These are phyloP conservation scores for Egretta garzetta DNA, from an alignment of 2,113 vertebrate species.

Conservation along the genomic window DNA sequence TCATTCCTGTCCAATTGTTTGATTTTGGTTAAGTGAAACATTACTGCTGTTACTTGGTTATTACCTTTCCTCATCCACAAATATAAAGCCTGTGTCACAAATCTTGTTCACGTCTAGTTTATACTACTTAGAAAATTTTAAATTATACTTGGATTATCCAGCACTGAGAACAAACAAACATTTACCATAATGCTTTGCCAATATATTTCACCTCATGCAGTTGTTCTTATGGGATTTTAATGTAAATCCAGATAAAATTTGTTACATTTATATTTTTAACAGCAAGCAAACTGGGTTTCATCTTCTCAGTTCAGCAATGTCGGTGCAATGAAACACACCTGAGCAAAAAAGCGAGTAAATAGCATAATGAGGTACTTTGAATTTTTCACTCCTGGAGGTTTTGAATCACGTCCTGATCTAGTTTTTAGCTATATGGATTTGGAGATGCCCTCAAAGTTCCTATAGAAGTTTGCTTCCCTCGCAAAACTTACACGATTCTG, in stretches of 20 bases:
- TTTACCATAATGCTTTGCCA: not conserved
- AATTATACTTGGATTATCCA: not conserved
- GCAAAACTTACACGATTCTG: not conserved
- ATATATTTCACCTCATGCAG: not conserved
- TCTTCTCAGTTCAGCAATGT: not conserved
- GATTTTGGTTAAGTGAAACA: not conserved
- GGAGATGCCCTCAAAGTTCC: not conserved
- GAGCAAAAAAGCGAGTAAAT: not conserved
- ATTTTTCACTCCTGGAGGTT: not conserved
- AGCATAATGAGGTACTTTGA: not conserved
- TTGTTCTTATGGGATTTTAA: not conserved
- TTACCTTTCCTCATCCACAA: not conserved
- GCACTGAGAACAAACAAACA: not conserved
- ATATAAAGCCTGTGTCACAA: not conserved
- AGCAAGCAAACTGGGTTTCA: not conserved
- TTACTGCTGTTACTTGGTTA: not conserved
- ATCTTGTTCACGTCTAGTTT: not conserved
- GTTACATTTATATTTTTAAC: not conserved
- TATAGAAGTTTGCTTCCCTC: not conserved
- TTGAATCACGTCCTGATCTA: not conserved
- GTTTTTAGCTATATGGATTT: not conserved
- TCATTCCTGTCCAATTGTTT: not conserved
- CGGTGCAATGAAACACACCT: not conserved
- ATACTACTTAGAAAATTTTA: not conserved
- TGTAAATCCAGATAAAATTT: not conserved